Evolutionary conservation across 2,797 vertebrate genomes (phyloP).

Genomic region (Somateria mollissima): DNA sequence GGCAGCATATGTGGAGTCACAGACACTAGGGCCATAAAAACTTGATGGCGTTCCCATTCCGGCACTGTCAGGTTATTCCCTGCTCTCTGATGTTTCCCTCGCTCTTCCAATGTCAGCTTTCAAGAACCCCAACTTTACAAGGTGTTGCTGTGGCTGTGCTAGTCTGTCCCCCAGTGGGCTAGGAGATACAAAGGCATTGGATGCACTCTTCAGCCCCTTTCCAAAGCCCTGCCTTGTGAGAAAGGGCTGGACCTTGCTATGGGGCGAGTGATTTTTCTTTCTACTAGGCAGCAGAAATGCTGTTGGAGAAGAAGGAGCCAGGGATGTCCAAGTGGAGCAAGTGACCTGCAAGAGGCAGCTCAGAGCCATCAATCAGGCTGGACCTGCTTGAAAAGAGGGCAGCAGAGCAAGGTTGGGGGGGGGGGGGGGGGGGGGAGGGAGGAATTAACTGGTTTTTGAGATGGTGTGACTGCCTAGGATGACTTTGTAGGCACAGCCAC

Average conservation of each 20-base stretch:
- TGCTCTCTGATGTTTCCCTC: not conserved
- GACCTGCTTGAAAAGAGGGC: not conserved
- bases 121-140: not conserved
- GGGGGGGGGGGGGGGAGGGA: no score
- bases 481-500: not conserved
- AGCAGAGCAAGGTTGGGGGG: not conserved
- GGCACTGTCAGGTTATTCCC: not conserved
- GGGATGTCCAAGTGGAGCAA: not conserved
- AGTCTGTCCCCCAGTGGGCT: not conserved
- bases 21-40: not conserved
- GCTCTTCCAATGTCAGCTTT: not conserved
- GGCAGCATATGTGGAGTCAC: accelerated
- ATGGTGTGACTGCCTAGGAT: not conserved
- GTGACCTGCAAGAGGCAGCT: not conserved
- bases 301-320: not conserved
- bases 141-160: not conserved
- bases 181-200: not conserved
- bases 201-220: not conserved
- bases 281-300: not conserved
- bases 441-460: not conserved
- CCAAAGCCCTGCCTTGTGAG: not conserved
- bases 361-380: not conserved
- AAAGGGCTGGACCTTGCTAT: not conserved
- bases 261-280: not conserved
- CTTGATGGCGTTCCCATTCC: not conserved